A percentile compares a stretch with the other conserved stretches of the same genome.
phyloP scores from a whole-genome alignment of 2,113 vertebrate genomes.

The Oxyura jamaicensis region DNA sequence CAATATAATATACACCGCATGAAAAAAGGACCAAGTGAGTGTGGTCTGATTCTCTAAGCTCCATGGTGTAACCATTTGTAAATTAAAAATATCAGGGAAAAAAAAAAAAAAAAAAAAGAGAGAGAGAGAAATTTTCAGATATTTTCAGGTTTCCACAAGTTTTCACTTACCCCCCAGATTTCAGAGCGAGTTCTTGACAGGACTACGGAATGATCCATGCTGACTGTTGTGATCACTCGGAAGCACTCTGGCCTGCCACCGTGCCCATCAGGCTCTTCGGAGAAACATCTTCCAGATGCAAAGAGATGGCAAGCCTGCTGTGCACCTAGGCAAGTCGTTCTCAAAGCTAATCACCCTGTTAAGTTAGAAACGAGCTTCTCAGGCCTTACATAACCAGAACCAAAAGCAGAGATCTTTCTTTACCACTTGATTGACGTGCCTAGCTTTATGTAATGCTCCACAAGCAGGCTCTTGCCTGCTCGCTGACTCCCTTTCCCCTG shows the following conservation, averaged over 20 bases:
- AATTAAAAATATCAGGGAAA: neutral
- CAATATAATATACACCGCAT: accelerated
- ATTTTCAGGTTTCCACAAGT: neutral
- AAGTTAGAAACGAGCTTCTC: neutral
- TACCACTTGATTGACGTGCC: neutral
- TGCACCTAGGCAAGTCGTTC: accelerated
- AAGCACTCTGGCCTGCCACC: neutral
- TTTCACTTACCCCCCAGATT: neutral
- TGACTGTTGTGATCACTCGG: no score
- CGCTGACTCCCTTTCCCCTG: neutral
- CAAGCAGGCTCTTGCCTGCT: neutral
- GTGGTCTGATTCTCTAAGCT: neutral
- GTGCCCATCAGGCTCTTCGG: accelerated
- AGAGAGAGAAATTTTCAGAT: no score
- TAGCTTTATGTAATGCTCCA: neutral
- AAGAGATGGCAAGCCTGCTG: neutral
- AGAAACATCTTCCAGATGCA: neutral
- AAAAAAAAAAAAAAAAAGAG: neutral
- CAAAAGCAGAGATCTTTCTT: neutral
- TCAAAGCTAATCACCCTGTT: neutral
- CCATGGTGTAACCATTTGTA: neutral
- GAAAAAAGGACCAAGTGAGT: neutral
- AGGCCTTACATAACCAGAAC: neutral
- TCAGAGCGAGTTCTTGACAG: neutral
- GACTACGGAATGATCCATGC: accelerated